A percentile compares a stretch with the other conserved stretches of the same genome.
phyloP scores from a whole-genome alignment of 1,140 invertebrate genomes.

The Lepidurus arcticus region DNA sequence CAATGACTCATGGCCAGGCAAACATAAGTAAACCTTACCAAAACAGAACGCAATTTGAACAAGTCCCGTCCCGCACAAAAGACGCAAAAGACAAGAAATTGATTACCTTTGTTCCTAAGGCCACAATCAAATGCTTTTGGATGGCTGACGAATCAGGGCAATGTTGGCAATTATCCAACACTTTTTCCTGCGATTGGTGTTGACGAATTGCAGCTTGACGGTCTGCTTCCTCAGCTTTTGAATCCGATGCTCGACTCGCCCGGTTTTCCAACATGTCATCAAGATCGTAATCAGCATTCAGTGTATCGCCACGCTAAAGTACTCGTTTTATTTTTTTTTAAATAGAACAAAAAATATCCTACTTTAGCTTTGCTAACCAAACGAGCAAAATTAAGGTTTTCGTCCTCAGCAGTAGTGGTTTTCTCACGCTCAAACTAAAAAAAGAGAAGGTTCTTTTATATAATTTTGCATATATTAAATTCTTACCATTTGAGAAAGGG shows the following conservation, averaged over 20 bases:
- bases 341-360: background rate
- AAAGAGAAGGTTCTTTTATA: slow-evolving; percentile 39
- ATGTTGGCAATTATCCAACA: slow-evolving; percentile 69
- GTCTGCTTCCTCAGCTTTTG: slow-evolving; percentile 59
- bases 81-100: background rate
- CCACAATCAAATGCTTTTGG: slow-evolving; percentile 80
- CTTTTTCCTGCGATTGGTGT: slow-evolving; percentile 59
- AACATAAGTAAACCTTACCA: slow-evolving; percentile 57
- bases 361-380: slow-evolving; percentile 58
- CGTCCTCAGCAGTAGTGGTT: slow-evolving; percentile 68
- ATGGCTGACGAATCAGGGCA: slow-evolving; percentile 70
- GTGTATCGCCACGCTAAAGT: slow-evolving; percentile 53
- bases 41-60: background rate
- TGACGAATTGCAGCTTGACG: slow-evolving; percentile 64
- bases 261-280: slow-evolving; percentile 81
- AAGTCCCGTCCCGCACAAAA: too few species aligned
- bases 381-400: slow-evolving; percentile 72
- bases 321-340: slow-evolving; percentile 27
- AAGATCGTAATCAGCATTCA: slow-evolving; percentile 65
- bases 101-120: slow-evolving; percentile 65
- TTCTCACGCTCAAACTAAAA: slow-evolving; percentile 84
- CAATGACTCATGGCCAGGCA: slow-evolving; percentile 72
- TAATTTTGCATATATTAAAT: background rate
- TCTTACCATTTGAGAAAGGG: slow-evolving; percentile 75
- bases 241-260: slow-evolving; percentile 56